Conservation (phyloP, 2,797 vertebrate genomes). For the Propithecus perrieri region DNA sequence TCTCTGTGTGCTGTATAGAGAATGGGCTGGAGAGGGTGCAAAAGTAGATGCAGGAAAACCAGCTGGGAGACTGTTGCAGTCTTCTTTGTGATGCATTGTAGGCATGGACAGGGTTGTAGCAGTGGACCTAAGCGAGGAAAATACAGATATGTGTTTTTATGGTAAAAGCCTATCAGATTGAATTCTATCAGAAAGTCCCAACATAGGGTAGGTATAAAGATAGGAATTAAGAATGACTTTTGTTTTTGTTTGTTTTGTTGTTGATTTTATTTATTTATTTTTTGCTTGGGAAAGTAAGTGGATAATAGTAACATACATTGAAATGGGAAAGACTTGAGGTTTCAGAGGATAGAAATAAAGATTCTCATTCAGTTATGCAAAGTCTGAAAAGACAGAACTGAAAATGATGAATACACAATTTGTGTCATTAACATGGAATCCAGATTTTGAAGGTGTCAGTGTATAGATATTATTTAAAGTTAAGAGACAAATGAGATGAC, state of each 20-base stretch:
- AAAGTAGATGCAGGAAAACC: not conserved
- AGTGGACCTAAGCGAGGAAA: not conserved
- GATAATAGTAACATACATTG: not conserved
- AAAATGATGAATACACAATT: not conserved
- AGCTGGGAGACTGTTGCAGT: not conserved
- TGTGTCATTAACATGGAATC: not conserved
- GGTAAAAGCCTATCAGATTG: not conserved
- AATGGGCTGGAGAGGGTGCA: not conserved
- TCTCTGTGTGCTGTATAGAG: not conserved
- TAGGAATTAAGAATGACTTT: not conserved
- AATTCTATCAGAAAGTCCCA: not conserved
- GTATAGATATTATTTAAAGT: not conserved
- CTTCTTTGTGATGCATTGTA: not conserved
- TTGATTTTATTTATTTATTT: not conserved
- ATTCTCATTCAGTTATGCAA: not conserved
- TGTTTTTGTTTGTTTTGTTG: not conserved
- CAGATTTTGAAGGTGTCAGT: not conserved
- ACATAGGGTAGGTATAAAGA: not conserved
- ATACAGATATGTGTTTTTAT: not conserved
- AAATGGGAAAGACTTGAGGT: not conserved
- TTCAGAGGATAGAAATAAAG: not conserved
- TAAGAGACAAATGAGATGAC: not conserved
- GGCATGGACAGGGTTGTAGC: accelerated
- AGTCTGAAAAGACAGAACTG: not conserved
- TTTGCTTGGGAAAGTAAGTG: not conserved